A percentile compares a stretch with the other conserved stretches of the same genome.
Evolutionary conservation across 2,888 invertebrate genomes (phyloP).

Genomic region (Platycheirus rosarum): DNA sequence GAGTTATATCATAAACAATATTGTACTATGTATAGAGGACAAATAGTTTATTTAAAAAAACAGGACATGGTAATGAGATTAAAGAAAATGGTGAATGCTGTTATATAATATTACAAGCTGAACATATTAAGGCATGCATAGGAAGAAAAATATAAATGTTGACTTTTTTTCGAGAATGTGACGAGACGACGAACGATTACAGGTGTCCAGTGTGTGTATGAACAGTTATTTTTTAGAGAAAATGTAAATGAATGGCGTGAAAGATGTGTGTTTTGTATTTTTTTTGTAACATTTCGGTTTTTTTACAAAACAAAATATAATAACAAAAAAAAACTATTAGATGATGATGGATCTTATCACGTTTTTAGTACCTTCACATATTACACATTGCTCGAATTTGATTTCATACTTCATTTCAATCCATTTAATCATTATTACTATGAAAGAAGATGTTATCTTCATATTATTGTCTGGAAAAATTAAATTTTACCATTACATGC

Average conservation of each 20-base stretch:
- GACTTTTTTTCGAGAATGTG: conserved; percentile 15
- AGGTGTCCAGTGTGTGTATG: conserved; percentile 68
- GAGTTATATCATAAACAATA: conserved; percentile 62
- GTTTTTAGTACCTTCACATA: conserved; percentile 57
- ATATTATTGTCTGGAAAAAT: too few relatives aligned
- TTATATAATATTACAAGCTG: conserved; percentile 65
- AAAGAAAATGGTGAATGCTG: conserved; percentile 37
- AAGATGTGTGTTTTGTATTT: conserved; percentile 46
- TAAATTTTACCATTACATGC: too few relatives aligned
- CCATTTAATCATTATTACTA: conserved; percentile 3
- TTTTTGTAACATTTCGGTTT: conserved; percentile 40
- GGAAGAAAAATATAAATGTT: conserved; percentile 31
- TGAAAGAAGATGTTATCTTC: neutral
- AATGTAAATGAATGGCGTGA: conserved; percentile 37
- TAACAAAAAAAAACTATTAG: conserved; percentile 46
- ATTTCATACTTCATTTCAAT: conserved; percentile 47
- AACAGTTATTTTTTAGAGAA: conserved; percentile 57
- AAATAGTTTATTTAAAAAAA: conserved; percentile 42
- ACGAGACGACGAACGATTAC: conserved; percentile 11
- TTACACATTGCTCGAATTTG: conserved; percentile 51
- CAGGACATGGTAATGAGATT: conserved; percentile 43
- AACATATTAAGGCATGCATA: conserved; percentile 50
- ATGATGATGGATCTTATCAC: conserved; percentile 38
- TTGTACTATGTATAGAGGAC: conserved; percentile 70
- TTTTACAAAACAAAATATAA: conserved; percentile 49